These are phyloP conservation scores for Lepidocyrtinus sp. DNA, from an alignment of 2,888 invertebrate genomes.

Conservation along the genomic window DNA sequence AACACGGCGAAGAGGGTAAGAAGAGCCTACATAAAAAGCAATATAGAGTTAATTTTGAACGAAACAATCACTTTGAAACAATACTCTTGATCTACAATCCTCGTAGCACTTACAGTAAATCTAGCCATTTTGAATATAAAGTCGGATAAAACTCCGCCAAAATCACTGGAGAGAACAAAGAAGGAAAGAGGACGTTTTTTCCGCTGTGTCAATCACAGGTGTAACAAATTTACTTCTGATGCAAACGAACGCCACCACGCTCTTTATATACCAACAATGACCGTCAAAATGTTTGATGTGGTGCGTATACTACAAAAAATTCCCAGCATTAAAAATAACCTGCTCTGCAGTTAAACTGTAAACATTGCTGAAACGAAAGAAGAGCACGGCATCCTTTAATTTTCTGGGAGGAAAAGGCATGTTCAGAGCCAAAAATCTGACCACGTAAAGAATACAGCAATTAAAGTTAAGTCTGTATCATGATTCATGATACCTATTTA, in stretches of 20 bases:
- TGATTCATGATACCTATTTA: too few relatives aligned
- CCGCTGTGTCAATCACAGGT: too few relatives aligned
- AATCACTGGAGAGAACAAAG: slow-evolving; percentile 6
- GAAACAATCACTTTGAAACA: not conserved
- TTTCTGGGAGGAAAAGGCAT: slow-evolving; percentile 31
- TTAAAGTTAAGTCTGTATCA: not conserved
- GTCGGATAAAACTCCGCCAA: not conserved
- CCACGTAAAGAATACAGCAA: not conserved
- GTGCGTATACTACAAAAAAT: slow-evolving; percentile 28
- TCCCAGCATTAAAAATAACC: slow-evolving; percentile 45
- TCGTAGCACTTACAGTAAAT: slow-evolving; percentile 62
- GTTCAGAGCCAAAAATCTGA: not conserved
- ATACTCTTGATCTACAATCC: not conserved
- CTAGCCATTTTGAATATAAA: slow-evolving; percentile 65
- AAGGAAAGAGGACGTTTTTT: not conserved
- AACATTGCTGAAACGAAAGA: not conserved
- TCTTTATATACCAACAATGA: slow-evolving; percentile 47
- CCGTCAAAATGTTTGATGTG: slow-evolving; percentile 3
- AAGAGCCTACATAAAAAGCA: slow-evolving; percentile 54
- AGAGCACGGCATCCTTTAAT: slow-evolving; percentile 35
- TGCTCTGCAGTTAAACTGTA: not conserved
- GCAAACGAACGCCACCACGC: not conserved
- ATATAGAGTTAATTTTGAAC: too few relatives aligned
- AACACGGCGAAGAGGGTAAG: slow-evolving; percentile 65
- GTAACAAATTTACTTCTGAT: slow-evolving; percentile 52